Evolutionary conservation across 2,888 invertebrate genomes (phyloP).

Genomic region (Noctua fimbriata): DNA sequence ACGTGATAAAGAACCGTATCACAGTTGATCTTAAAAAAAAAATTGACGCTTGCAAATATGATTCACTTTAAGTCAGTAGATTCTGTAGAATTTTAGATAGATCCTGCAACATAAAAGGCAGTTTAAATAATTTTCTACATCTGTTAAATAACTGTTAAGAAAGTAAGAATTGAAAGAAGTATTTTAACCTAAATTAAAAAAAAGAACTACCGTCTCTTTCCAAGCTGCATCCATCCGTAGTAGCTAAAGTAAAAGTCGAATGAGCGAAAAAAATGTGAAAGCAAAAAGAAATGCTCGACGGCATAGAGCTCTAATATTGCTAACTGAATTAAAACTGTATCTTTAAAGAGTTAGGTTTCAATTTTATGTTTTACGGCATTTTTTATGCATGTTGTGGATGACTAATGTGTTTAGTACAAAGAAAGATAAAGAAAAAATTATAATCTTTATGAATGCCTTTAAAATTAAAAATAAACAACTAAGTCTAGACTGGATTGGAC

Average conservation of each 20-base stretch:
- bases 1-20: conserved; percentile 40
- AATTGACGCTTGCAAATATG: neutral
- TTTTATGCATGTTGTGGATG: neutral
- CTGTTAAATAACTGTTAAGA: neutral
- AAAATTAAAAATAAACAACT: too few relatives aligned
- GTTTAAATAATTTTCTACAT: neutral
- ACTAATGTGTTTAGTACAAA: neutral
- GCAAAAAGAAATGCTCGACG: neutral
- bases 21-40: neutral
- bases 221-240: neutral
- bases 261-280: neutral
- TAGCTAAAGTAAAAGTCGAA: neutral
- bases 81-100: neutral
- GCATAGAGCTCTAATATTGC: neutral
- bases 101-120: neutral
- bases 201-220: conserved; percentile 2
- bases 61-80: neutral
- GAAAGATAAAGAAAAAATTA: too few relatives aligned
- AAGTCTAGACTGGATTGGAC: too few relatives aligned
- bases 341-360: neutral
- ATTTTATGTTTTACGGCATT: neutral
- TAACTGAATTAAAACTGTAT: neutral
- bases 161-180: neutral
- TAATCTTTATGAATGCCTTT: too few relatives aligned
- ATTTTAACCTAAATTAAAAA: neutral